These are phyloP conservation scores for Atherinosoma microstoma DNA, from an alignment of 2,797 vertebrate genomes.

Conservation along the genomic window DNA sequence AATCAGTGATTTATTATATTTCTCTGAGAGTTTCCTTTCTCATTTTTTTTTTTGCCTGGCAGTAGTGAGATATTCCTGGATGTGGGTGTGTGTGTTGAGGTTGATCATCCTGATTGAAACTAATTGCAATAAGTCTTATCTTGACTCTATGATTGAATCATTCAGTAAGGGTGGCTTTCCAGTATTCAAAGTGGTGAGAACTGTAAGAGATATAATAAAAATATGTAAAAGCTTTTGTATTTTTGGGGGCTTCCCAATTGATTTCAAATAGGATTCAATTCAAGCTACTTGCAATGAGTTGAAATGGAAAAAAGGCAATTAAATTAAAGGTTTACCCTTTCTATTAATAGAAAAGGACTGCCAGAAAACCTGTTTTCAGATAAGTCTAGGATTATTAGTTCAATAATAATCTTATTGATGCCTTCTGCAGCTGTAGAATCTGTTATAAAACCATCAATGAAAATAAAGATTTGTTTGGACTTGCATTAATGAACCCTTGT, in stretches of 20 bases:
- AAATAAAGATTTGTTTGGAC: neutral
- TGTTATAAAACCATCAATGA: neutral
- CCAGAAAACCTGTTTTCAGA: neutral
- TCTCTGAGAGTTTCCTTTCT: neutral
- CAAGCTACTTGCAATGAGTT: neutral
- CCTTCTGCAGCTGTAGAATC: neutral
- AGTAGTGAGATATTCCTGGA: constrained; percentile 1
- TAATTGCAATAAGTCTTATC: neutral
- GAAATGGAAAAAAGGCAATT: neutral
- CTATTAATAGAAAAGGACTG: neutral
- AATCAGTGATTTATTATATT: neutral
- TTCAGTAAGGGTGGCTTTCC: neutral
- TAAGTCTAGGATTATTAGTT: neutral
- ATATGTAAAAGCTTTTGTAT: neutral
- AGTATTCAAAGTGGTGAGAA: neutral
- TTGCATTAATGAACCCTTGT: neutral
- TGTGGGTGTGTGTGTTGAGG: constrained; percentile 3
- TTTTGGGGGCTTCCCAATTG: neutral
- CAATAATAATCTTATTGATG: neutral
- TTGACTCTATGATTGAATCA: neutral
- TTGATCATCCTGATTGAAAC: neutral
- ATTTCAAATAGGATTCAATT: neutral
- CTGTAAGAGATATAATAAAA: neutral
- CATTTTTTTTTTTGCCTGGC: neutral
- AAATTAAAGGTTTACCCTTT: neutral